phyloP scores from a whole-genome alignment of 2,113 vertebrate genomes.

The Gnathonemus longibarbis region DNA sequence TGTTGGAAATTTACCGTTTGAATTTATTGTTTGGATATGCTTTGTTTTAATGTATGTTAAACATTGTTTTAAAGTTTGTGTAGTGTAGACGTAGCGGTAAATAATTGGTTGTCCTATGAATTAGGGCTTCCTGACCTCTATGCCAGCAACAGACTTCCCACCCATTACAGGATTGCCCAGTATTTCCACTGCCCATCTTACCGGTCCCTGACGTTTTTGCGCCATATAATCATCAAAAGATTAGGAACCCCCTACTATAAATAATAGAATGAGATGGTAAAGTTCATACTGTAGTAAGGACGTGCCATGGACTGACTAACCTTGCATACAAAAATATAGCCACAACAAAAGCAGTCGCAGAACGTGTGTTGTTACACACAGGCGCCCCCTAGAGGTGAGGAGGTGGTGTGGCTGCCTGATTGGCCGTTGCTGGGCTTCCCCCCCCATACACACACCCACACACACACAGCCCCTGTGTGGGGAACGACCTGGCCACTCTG shows the following conservation, averaged over 20 bases:
- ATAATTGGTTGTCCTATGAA: background rate
- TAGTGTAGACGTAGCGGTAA: background rate
- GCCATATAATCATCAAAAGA: background rate
- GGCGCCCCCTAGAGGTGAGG: background rate
- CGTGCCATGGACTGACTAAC: background rate
- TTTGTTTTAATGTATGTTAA: background rate
- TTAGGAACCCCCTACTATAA: background rate
- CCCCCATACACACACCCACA: background rate
- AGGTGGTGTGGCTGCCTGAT: background rate
- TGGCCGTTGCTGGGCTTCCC: background rate
- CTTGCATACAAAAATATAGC: background rate
- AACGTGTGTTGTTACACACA: background rate
- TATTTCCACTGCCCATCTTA: background rate
- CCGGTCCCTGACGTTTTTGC: background rate
- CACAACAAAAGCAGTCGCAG: background rate
- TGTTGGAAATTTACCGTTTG: background rate
- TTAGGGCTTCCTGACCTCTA: background rate
- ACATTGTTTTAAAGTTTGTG: background rate
- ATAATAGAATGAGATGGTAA: background rate
- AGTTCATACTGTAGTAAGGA: background rate
- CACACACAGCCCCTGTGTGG: background rate
- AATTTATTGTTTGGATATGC: background rate
- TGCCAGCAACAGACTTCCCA: background rate
- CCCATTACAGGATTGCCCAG: background rate
- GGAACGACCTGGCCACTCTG: background rate